phyloP scores from a whole-genome alignment of 2,113 vertebrate species.

The Gobiocypris rarus region DNA sequence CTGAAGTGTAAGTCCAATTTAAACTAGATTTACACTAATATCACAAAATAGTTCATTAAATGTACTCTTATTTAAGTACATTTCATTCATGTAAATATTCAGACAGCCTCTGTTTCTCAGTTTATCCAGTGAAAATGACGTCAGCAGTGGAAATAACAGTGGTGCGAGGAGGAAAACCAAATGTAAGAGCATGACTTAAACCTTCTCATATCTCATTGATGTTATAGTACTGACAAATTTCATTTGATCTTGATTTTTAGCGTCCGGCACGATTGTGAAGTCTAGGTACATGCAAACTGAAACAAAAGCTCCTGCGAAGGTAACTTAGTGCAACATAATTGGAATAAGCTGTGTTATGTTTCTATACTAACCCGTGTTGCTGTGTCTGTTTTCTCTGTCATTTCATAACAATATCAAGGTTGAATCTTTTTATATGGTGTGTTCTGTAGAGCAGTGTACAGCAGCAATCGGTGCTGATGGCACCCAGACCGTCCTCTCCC shows the following conservation, averaged over 20 bases:
- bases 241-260: conserved; percentile 47
- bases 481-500: conserved; percentile 65
- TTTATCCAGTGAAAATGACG: conserved; percentile 58
- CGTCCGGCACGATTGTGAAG: conserved; percentile 70
- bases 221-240: background rate
- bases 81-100: background rate
- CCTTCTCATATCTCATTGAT: background rate
- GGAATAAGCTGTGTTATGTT: background rate
- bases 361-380: background rate
- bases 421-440: background rate
- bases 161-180: conserved; percentile 62
- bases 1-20: too few species aligned
- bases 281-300: conserved; percentile 76
- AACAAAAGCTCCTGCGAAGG: conserved; percentile 71
- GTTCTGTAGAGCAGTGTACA: conserved; percentile 42
- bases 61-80: too few species aligned
- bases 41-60: too few species aligned
- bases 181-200: conserved; percentile 26
- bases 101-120: conserved; percentile 48
- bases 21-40: too few species aligned
- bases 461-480: conserved; percentile 61
- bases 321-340: conserved; percentile 40
- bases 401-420: background rate
- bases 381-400: background rate
- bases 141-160: conserved; percentile 61